phyloP scores from a whole-genome alignment of 1,140 invertebrate species.

The Platyscapa corneri region DNA sequence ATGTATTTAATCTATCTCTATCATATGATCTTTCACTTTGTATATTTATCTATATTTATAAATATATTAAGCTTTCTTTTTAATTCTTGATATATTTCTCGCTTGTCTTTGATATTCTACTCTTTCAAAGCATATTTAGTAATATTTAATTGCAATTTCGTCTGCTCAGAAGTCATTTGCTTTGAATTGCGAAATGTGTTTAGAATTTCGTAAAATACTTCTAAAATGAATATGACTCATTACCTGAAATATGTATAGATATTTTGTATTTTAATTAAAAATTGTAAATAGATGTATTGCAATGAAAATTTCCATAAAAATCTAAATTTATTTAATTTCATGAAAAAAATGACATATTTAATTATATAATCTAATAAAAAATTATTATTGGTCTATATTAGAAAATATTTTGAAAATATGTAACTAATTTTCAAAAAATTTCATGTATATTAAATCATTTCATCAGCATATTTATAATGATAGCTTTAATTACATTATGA shows the following conservation, averaged over 20 bases:
- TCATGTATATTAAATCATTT: too few species aligned
- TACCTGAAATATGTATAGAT: too few species aligned
- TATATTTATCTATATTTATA: too few species aligned
- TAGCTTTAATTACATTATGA: not conserved
- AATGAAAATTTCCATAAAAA: too few species aligned
- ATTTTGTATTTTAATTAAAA: too few species aligned
- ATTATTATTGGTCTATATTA: too few species aligned
- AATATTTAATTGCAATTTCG: slow-evolving; percentile 27
- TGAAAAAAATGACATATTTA: too few species aligned
- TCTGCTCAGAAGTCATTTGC: not conserved
- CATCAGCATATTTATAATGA: not conserved
- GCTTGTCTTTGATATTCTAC: not conserved
- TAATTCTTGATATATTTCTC: not conserved
- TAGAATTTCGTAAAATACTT: not conserved
- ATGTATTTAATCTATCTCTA: not conserved
- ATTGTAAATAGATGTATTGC: too few species aligned
- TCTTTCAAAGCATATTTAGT: not conserved
- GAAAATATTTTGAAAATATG: not conserved
- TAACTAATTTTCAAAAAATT: not conserved
- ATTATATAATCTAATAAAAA: too few species aligned
- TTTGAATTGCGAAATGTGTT: not conserved
- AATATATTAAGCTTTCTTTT: not conserved
- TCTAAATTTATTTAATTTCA: too few species aligned
- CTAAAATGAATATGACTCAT: not conserved
- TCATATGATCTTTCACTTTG: too few species aligned